Evolutionary conservation across 2,888 invertebrate species (phyloP).

Genomic region (Caenorhabditis imperialis): DNA sequence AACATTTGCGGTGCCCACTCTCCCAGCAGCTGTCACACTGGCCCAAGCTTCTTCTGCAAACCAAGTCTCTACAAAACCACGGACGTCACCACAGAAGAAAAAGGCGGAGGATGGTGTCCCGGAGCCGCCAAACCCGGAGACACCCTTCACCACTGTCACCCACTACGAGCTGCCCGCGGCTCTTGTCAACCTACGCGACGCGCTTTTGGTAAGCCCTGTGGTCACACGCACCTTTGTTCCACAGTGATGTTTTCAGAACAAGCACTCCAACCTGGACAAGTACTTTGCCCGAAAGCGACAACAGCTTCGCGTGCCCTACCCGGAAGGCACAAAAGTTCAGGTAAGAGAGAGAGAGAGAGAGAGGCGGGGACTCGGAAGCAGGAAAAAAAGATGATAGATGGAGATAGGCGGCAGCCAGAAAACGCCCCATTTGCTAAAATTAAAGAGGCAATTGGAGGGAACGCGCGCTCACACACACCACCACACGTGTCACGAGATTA

Average conservation of each 20-base stretch:
- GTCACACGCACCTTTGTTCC: neutral
- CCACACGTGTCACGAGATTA: neutral
- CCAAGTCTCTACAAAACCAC: conserved; percentile 28
- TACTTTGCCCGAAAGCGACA: conserved; percentile 31
- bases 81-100: conserved; percentile 30
- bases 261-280: conserved; percentile 17
- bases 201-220: conserved; percentile 11
- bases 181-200: conserved; percentile 1
- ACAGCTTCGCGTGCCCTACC: conserved; percentile 24
- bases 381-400: neutral
- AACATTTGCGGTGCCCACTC: conserved; percentile 43
- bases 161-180: conserved; percentile 30
- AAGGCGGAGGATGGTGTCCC: conserved; percentile 11
- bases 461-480: neutral
- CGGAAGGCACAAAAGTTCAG: conserved; percentile 31
- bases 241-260: conserved; percentile 23
- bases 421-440: neutral
- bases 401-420: neutral
- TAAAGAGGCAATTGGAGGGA: no score
- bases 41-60: conserved; percentile 24
- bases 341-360: no score
- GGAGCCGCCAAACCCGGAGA: conserved; percentile 22
- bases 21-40: conserved; percentile 33
- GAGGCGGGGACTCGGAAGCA: neutral
- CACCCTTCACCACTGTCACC: conserved; percentile 21